Conservation (phyloP, 2,888 invertebrate genomes). For the Cartodere bifasciata region DNA sequence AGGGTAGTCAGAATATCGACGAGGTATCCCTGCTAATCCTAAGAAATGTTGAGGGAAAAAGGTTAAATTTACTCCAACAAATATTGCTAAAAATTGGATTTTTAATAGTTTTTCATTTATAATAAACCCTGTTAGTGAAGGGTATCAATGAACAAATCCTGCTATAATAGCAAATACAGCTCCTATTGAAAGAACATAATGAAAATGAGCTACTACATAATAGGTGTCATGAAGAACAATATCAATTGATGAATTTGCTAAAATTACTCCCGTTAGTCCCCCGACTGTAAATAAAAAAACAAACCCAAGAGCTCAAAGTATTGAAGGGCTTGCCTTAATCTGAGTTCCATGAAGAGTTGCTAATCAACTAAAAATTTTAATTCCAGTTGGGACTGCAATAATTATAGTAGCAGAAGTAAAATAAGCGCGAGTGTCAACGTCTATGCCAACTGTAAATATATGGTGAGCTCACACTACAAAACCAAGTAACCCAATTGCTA, state of each 20-base stretch:
- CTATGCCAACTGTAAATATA: conserved; percentile 76
- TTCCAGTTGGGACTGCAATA: conserved; percentile 75
- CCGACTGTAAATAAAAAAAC: conserved; percentile 67
- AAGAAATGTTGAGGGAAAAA: conserved; percentile 73
- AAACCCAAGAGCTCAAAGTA: conserved; percentile 61
- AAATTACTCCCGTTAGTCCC: conserved; percentile 53
- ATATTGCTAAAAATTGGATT: conserved; percentile 59
- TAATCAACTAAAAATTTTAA: conserved; percentile 73
- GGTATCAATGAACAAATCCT: conserved; percentile 59
- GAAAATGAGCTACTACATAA: conserved; percentile 74
- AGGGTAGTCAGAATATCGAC: conserved; percentile 59
- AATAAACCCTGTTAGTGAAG: conserved; percentile 49
- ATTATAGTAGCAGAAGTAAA: conserved; percentile 77
- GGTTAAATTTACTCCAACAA: conserved; percentile 65
- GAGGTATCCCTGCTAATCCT: conserved; percentile 58
- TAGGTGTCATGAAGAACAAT: conserved; percentile 70
- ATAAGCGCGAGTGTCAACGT: conserved; percentile 72
- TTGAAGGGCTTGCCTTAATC: conserved; percentile 44
- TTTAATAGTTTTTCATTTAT: conserved; percentile 48
- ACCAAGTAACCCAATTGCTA: conserved; percentile 68
- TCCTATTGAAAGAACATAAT: conserved; percentile 69
- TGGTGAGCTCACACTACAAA: conserved; percentile 80
- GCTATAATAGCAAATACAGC: conserved; percentile 69
- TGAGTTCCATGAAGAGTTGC: conserved; percentile 54
- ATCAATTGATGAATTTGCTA: conserved; percentile 67